These are phyloP conservation scores for Palythoa grandis DNA, from an alignment of 92 coral and sea anemone genomes.

Conservation along the genomic window DNA sequence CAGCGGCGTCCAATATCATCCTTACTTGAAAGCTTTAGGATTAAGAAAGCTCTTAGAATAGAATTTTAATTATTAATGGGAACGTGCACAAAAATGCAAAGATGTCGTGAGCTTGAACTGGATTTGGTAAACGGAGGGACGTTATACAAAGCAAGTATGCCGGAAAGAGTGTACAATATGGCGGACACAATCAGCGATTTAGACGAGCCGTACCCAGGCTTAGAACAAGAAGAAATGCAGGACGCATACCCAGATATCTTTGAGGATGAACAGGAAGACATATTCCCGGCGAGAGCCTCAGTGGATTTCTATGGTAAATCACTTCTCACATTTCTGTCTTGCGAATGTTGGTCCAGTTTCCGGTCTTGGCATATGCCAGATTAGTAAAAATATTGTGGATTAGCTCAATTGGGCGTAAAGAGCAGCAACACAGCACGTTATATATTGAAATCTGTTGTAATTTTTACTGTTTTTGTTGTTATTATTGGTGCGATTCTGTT, in stretches of 20 bases:
- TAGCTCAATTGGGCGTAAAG: slow-evolving; percentile 7
- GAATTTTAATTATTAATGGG: slow-evolving; percentile 39
- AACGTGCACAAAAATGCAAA: slow-evolving; percentile 41
- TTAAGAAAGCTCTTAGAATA: slow-evolving; percentile 21
- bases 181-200: slow-evolving; percentile 1
- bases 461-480: background rate
- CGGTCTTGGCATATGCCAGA: slow-evolving; percentile 15
- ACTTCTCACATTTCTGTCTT: background rate
- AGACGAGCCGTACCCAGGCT: slow-evolving; percentile 30
- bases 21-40: slow-evolving; percentile 22
- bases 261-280: slow-evolving; percentile 8
- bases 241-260: slow-evolving; percentile 5
- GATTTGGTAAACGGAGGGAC: slow-evolving; percentile 2
- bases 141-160: slow-evolving; percentile 14
- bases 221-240: slow-evolving; percentile 18
- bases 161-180: slow-evolving; percentile 22
- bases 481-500: background rate
- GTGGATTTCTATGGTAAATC: slow-evolving; percentile 43
- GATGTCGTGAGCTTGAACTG: slow-evolving; percentile 44
- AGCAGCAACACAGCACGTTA: background rate
- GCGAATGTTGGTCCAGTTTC: slow-evolving; percentile 25
- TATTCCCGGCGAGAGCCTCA: slow-evolving; percentile 21
- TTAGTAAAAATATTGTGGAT: slow-evolving; percentile 16
- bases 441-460: background rate
- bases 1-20: slow-evolving; percentile 37